phyloP scores from a whole-genome alignment of 1,140 invertebrate genomes.

The Calephelis nemesis region DNA sequence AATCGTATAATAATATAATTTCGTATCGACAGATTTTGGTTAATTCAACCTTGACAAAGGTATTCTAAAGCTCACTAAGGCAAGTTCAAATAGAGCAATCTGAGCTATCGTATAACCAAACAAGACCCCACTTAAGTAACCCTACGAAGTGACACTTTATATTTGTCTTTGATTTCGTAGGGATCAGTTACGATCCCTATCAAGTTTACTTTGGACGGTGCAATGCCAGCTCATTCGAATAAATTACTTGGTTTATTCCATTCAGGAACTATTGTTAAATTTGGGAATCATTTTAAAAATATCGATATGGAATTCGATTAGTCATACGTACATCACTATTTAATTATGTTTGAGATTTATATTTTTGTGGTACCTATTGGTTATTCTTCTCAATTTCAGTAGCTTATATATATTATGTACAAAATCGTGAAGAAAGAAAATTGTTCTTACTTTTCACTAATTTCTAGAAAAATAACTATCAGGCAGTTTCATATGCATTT shows the following conservation, averaged over 20 bases:
- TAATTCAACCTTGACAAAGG: constrained; percentile 9
- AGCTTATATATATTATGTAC: no score
- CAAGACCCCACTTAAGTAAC: constrained; percentile 17
- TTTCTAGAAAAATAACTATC: no score
- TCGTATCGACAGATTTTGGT: not conserved
- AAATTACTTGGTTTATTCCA: constrained; percentile 16
- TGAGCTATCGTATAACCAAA: constrained; percentile 2
- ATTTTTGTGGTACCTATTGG: no score
- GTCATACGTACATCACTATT: not conserved
- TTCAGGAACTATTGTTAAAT: not conserved
- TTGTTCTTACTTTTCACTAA: no score
- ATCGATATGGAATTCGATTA: not conserved
- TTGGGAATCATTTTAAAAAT: not conserved
- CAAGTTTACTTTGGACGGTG: constrained; percentile 21
- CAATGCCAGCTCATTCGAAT: constrained; percentile 20
- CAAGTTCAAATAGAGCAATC: constrained; percentile 18
- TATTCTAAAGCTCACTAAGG: not conserved
- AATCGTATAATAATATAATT: not conserved
- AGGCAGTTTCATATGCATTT: no score
- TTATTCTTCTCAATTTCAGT: no score
- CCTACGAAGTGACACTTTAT: constrained; percentile 23
- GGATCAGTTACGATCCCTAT: constrained; percentile 24
- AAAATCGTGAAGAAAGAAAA: no score
- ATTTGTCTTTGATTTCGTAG: constrained; percentile 25
- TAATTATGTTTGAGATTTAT: no score